These are phyloP conservation scores for Lasioglossum pauxillum DNA, from an alignment of 2,888 invertebrate genomes.

Conservation along the genomic window DNA sequence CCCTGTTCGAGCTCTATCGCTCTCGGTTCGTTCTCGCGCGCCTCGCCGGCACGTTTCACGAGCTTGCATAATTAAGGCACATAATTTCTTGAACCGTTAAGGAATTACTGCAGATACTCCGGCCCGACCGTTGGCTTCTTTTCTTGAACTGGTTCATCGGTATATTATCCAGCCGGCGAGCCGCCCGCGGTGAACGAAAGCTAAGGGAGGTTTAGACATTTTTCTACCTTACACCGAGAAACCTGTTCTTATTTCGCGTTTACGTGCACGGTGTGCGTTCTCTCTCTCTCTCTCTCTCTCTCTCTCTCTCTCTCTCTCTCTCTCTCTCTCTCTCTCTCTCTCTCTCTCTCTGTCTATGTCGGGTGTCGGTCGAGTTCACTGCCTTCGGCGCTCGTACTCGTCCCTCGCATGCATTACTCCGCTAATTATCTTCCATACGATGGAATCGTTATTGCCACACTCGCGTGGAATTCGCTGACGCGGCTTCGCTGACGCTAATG, in stretches of 20 bases:
- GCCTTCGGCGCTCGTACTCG: slow-evolving; percentile 23
- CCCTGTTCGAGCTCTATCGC: slow-evolving; percentile 5
- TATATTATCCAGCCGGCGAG: slow-evolving; percentile 31
- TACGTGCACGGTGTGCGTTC: slow-evolving; percentile 19
- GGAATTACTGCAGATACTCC: slow-evolving; percentile 60
- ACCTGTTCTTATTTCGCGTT: slow-evolving; percentile 66
- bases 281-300: neutral
- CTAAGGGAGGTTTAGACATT: slow-evolving; percentile 42
- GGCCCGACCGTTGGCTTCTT: slow-evolving; percentile 58
- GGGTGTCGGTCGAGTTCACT: slow-evolving; percentile 31
- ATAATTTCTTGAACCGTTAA: slow-evolving; percentile 68
- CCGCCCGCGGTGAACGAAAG: slow-evolving; percentile 28
- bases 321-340: neutral
- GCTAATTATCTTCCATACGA: slow-evolving; percentile 45
- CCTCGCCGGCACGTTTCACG: slow-evolving; percentile 24
- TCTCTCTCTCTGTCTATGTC: neutral
- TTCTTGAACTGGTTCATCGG: slow-evolving; percentile 70
- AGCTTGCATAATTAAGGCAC: slow-evolving; percentile 65
- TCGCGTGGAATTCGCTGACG: slow-evolving; percentile 10
- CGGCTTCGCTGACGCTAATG: neutral
- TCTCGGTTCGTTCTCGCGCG: slow-evolving; percentile 6
- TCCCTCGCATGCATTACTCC: slow-evolving; percentile 35
- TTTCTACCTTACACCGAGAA: slow-evolving; percentile 35
- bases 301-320: neutral
- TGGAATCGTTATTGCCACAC: slow-evolving; percentile 18